Evolutionary conservation across 2,113 vertebrate species (phyloP), one percentile per base, ranked within the genome.

Genomic region (Passer montanus): DNA sequence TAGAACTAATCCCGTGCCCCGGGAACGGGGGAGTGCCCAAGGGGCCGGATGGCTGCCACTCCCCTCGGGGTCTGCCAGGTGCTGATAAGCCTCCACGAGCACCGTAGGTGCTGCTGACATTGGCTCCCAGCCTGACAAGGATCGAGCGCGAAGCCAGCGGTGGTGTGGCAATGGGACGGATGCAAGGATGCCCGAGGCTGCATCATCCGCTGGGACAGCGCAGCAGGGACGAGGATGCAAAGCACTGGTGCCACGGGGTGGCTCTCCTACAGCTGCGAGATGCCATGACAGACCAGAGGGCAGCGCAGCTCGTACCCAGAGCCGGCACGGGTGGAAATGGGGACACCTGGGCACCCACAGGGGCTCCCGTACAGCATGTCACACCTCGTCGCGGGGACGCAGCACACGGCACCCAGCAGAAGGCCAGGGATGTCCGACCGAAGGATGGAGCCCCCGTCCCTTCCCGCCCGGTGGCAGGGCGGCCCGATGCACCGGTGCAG

Each of bases 91-190:
- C 21, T 77, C 14, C 1, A 1, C 46, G 74, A 26, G 62, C 53
- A 46, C 17, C 10, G 2, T 1, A 44, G n/a, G 46, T 22, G 72
- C 62, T 5, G 28, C 58, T 73, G 37, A n/a, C 84, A n/a, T 66
- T 9, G 4, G 50, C 46, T 87, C 31, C 37, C 80, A 69, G 80
- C 59, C 67, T 44, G 49, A 52, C 67, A 35, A 27, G 56, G 30
- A 58, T 46, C 0, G 1, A 86, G 63, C 1, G 0, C 23, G n/a
- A 37, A 60, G 72, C 23, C 69, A 67, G 68, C 37, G 10, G 31
- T 8, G 0, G 21, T 59, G 31, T 8, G 3, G 73, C 41, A 72
- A 18, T 0, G 4, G 56, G 43, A 89, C 2, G 11, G 56, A 59
- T 14, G 64, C 35, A 49, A 44, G 52, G 56, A 81, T 68, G 47